Conservation (phyloP, 2,113 vertebrate species). For the Ranitomeya imitator region DNA sequence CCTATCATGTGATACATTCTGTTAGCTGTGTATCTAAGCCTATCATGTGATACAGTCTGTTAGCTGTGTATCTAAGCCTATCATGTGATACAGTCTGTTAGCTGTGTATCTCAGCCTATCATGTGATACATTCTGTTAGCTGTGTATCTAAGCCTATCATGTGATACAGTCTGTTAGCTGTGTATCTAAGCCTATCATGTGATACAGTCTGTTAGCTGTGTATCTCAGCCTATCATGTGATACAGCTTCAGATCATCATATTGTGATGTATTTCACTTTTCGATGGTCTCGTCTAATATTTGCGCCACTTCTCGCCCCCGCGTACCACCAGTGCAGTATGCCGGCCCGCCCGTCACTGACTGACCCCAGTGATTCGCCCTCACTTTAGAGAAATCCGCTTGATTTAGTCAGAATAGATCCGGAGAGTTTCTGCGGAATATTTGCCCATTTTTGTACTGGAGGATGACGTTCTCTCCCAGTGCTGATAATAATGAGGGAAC, state of each 20-base stretch:
- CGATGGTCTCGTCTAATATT: background rate
- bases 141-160: background rate
- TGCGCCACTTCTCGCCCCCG: background rate
- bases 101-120: background rate
- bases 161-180: no score
- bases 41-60: background rate
- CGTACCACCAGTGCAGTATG: background rate
- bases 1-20: background rate
- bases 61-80: background rate
- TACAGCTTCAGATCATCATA: background rate
- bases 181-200: background rate
- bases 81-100: background rate
- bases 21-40: background rate
- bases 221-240: background rate
- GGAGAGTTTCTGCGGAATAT: background rate
- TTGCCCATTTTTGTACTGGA: background rate
- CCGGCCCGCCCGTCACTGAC: background rate
- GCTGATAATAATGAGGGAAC: background rate
- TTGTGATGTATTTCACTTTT: background rate
- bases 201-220: background rate
- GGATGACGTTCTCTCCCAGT: constrained; percentile 20
- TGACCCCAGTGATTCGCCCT: background rate
- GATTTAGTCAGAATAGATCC: background rate
- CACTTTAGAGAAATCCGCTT: background rate
- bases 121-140: background rate